phyloP scores from a whole-genome alignment of 2,888 invertebrate species.

The Chymomyza fuscimana region DNA sequence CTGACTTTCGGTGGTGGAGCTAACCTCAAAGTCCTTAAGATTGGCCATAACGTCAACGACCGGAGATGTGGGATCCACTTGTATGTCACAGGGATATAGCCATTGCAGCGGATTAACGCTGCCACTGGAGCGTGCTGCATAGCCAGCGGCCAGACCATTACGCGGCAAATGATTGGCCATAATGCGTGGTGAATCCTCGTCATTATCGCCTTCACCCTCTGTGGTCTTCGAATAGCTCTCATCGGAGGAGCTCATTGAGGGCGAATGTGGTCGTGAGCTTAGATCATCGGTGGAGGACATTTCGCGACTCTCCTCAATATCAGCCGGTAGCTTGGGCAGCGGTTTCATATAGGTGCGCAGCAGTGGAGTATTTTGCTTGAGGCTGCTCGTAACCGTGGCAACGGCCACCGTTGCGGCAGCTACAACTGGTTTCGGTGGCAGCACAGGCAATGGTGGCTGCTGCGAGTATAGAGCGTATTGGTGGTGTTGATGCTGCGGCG shows the following conservation, averaged over 20 bases:
- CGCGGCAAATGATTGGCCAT: constrained; percentile 60
- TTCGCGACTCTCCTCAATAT: constrained; percentile 79
- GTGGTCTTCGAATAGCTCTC: constrained; percentile 91
- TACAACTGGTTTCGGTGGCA: constrained; percentile 80
- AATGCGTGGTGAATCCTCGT: constrained; percentile 76
- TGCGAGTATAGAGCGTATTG: constrained; percentile 75
- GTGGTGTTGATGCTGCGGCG: constrained; percentile 51
- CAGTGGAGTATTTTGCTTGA: constrained; percentile 71
- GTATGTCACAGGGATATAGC: constrained; percentile 84
- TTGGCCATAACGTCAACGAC: constrained; percentile 75
- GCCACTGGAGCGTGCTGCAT: constrained; percentile 28
- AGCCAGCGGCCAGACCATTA: constrained; percentile 45
- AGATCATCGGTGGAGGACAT: constrained; percentile 90
- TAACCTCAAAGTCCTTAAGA: constrained; percentile 78
- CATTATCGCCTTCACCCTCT: constrained; percentile 84
- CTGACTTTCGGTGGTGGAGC: constrained; percentile 81
- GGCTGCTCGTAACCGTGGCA: constrained; percentile 51
- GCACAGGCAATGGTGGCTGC: constrained; percentile 68
- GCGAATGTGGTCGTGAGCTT: constrained; percentile 89
- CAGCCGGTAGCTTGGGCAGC: constrained; percentile 82
- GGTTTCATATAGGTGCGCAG: constrained; percentile 82
- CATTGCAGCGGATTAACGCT: constrained; percentile 81
- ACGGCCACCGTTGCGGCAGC: constrained; percentile 43
- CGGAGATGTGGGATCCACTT: constrained; percentile 80
- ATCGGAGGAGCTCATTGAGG: constrained; percentile 91